phyloP scores from a whole-genome alignment of 2,888 invertebrate genomes.

The Thelaira solivaga region DNA sequence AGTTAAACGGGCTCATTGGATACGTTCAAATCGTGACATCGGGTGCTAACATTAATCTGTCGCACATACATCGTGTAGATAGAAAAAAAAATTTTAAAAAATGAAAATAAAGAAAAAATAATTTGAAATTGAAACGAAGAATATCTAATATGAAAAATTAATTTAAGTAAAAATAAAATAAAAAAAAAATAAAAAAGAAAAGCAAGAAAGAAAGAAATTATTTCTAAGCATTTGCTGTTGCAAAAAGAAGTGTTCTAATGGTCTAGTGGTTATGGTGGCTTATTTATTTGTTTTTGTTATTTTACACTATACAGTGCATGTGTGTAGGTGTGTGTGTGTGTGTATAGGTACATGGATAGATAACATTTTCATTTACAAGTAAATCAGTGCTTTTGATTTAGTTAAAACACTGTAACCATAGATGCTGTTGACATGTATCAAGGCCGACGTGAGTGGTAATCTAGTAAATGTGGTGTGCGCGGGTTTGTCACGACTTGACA shows the following conservation, averaged over 20 bases:
- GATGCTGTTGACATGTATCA: slow-evolving; percentile 71
- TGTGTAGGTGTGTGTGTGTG: background rate
- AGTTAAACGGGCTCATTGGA: slow-evolving; percentile 71
- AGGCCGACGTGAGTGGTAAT: slow-evolving; percentile 67
- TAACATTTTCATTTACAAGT: slow-evolving; percentile 13
- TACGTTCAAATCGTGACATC: slow-evolving; percentile 68
- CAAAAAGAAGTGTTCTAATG: no score
- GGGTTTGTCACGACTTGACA: slow-evolving; percentile 62
- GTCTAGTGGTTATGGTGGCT: no score
- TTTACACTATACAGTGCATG: background rate
- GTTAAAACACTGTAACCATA: slow-evolving; percentile 59
- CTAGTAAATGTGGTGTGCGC: slow-evolving; percentile 55
- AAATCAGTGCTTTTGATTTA: slow-evolving; percentile 47
- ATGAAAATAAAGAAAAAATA: no score
- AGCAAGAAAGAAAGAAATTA: no score
- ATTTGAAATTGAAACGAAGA: no score
- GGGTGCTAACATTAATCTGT: slow-evolving; percentile 17
- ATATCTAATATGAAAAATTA: no score
- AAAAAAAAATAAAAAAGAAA: no score
- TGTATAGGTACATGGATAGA: background rate
- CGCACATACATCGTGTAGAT: slow-evolving; percentile 25
- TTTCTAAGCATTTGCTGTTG: slow-evolving; percentile 12
- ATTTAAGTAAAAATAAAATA: no score
- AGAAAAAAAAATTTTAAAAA: no score
- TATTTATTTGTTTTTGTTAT: background rate